Base-by-base conservation (phyloP, 1,140 invertebrate species). In the Drosophila mayri region DNA sequence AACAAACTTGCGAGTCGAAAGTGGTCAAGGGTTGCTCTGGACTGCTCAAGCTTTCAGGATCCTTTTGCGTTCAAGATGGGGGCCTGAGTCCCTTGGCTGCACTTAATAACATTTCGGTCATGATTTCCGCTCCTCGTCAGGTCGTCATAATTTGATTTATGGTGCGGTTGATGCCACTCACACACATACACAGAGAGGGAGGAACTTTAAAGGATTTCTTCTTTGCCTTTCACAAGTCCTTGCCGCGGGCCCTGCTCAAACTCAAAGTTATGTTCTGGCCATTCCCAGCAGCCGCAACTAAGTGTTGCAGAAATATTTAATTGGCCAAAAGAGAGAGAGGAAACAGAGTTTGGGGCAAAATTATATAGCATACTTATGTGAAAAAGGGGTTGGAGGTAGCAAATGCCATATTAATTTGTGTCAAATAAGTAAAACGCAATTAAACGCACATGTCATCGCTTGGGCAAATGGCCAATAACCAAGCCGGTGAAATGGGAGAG, bases 361-460 rank as follows among this genome's bases (percentile, higher is more conserved):
- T 76, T 72, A 79, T 72, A 79, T 81, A 90, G 85, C 78, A 62
- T 76, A 81, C 85, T 90, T 88, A 60, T 79, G 60, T 49, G 85
- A 70, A 67, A 32, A 46, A 35, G 55, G 59, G 35, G 59, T 37
- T 20, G 50, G 37, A 20, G 62, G 11, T 28, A 46, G 38, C 40
- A 43, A 60, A 58, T 52, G 67, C 64, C 77, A 81, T 85, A 88
- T 90, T 85, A 88, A 88, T 88, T 88, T 88, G 85, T 88, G 85
- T 88, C 85, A 88, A 88, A 85, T 88, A 90, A 85, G 85, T 90
- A 68, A 88, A 88, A 90, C 77, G 81, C 81, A 88, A 90, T 88
- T 88, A 88, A 90, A 90, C 81, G 85, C 81, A 88, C 85, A 88
- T 90, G 85, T 85, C 85, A 84, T 86, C 68, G 81, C 50, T 40